Conservation (phyloP, 2,797 vertebrate genomes). For the Brachymystax lenok region DNA sequence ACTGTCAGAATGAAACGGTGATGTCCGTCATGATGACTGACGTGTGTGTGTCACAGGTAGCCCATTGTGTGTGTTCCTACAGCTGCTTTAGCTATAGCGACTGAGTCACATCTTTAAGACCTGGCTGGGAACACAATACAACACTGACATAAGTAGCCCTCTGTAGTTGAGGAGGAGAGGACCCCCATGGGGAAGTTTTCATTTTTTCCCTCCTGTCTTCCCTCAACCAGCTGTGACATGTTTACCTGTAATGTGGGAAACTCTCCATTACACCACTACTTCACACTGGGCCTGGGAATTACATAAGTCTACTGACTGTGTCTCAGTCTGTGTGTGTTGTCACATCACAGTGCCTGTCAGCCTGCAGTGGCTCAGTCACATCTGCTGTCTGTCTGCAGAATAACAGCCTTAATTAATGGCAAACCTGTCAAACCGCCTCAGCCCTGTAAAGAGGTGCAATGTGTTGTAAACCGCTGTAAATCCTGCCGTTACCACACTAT, state of each 20-base stretch:
- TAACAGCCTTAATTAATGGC: not conserved
- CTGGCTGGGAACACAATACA: too few relatives aligned
- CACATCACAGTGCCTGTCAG: not conserved
- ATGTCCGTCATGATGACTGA: too few relatives aligned
- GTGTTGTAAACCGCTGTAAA: not conserved
- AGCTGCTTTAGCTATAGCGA: not conserved
- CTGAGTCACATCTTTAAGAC: constrained; percentile 13
- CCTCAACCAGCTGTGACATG: constrained; percentile 35
- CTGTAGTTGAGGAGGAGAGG: not conserved
- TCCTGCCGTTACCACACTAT: not conserved
- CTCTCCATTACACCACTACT: constrained; percentile 6
- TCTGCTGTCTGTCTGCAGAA: not conserved
- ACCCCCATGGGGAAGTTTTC: constrained; percentile 12
- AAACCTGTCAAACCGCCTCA: not conserved
- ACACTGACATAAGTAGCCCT: not conserved
- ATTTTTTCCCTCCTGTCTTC: constrained; percentile 20
- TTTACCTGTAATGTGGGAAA: constrained; percentile 32
- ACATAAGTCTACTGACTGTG: not conserved
- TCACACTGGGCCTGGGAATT: not conserved
- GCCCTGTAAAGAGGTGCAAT: not conserved
- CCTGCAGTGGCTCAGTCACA: not conserved
- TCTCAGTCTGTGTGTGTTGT: not conserved
- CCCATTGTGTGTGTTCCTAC: too few relatives aligned
- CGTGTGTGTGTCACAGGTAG: too few relatives aligned
- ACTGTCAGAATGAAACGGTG: not conserved